These are phyloP conservation scores for Phortica magna DNA, from an alignment of 2,888 invertebrate genomes.

Conservation along the genomic window DNA sequence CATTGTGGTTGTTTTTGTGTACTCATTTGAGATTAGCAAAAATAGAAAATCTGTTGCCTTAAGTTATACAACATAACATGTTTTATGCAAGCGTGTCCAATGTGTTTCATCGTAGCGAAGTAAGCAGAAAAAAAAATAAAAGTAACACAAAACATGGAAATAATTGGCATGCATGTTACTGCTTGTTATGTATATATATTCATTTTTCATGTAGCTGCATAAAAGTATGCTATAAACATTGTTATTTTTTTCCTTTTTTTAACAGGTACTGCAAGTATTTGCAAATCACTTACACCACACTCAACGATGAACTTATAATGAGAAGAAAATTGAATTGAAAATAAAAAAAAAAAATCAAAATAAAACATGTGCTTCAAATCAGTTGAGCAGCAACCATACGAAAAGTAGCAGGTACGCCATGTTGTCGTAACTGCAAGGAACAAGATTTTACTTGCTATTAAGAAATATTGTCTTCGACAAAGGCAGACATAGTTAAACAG, in stretches of 20 bases:
- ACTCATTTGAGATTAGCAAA: slow-evolving; percentile 71
- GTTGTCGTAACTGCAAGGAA: slow-evolving; percentile 32
- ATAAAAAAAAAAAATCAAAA: slow-evolving; percentile 54
- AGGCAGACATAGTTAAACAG: slow-evolving; percentile 35
- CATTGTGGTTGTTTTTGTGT: slow-evolving; percentile 56
- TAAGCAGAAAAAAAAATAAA: background rate
- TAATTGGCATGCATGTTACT: slow-evolving; percentile 61
- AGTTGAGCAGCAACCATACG: slow-evolving; percentile 40
- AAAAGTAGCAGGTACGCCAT: slow-evolving; percentile 27
- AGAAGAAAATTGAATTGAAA: slow-evolving; percentile 67
- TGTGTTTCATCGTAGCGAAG: too few relatives aligned
- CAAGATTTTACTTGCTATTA: slow-evolving; percentile 59
- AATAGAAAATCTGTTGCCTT: slow-evolving; percentile 67
- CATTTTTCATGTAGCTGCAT: background rate
- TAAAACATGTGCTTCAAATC: slow-evolving; percentile 61
- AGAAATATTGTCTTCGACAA: slow-evolving; percentile 60
- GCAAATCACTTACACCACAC: background rate
- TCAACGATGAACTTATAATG: background rate
- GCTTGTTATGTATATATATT: background rate
- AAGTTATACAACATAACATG: slow-evolving; percentile 48
- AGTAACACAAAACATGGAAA: slow-evolving; percentile 40
- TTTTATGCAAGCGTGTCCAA: slow-evolving; percentile 46
- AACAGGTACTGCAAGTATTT: background rate
- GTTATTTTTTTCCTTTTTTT: background rate
- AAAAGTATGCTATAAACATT: slow-evolving; percentile 16